Conservation (phyloP, 2,888 invertebrate genomes). For the Calameuta pallipes region DNA sequence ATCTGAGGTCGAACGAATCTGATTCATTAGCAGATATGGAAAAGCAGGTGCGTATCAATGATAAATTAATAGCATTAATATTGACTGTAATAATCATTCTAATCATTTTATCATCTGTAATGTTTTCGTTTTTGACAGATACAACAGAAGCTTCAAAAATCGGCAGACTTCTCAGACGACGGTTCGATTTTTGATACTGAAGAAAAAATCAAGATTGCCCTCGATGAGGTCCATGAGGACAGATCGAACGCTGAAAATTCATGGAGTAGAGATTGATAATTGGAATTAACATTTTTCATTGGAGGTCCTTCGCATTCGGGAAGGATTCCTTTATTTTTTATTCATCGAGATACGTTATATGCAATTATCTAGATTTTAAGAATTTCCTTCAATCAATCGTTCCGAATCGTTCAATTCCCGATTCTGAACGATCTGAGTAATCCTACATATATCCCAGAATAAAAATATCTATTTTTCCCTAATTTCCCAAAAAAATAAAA, state of each 20-base stretch:
- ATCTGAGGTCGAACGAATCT: neutral
- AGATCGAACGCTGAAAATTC: slow-evolving; percentile 9
- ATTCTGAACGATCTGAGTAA: slow-evolving; percentile 1
- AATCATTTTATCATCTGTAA: neutral
- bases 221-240: slow-evolving; percentile 14
- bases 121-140: neutral
- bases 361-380: neutral
- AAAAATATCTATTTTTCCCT: slow-evolving; percentile 9
- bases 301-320: neutral
- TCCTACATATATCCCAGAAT: slow-evolving; percentile 13
- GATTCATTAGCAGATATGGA: neutral
- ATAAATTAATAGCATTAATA: neutral
- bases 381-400: neutral
- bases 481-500: neutral
- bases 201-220: slow-evolving; percentile 20
- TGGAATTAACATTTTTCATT: neutral
- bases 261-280: neutral
- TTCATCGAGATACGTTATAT: neutral
- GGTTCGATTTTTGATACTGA: slow-evolving; percentile 31
- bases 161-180: slow-evolving; percentile 24
- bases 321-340: neutral
- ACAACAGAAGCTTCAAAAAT: neutral
- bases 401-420: slow-evolving; percentile 10
- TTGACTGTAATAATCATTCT: neutral
- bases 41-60: neutral